Conservation (phyloP, 2,113 vertebrate species). For the Phrynosoma platyrhinos region DNA sequence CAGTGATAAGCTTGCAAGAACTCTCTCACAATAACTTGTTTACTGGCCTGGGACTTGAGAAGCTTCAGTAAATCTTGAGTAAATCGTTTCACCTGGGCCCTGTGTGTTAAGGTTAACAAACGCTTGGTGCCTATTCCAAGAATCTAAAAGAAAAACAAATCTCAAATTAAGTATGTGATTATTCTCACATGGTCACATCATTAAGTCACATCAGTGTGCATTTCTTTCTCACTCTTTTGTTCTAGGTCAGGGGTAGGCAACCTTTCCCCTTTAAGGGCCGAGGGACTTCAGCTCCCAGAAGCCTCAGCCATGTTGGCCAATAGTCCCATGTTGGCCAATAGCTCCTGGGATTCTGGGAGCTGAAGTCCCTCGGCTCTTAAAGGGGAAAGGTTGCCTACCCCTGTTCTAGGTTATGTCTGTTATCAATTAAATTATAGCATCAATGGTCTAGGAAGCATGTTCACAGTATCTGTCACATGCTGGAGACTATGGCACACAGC, state of each 20-base stretch:
- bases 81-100: slow-evolving; percentile 97
- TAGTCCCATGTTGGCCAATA: too few relatives aligned
- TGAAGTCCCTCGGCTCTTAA: too few relatives aligned
- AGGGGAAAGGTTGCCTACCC: too few relatives aligned
- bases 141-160: slow-evolving; percentile 81
- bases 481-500: neutral
- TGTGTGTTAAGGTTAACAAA: slow-evolving; percentile 92
- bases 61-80: slow-evolving; percentile 96
- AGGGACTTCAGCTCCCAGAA: too few relatives aligned
- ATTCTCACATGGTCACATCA: neutral
- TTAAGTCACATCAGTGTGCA: neutral
- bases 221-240: neutral
- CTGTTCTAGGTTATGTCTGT: neutral
- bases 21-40: slow-evolving; percentile 91
- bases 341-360: too few relatives aligned
- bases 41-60: slow-evolving; percentile 98
- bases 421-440: neutral
- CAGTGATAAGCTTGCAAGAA: slow-evolving; percentile 98
- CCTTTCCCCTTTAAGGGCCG: too few relatives aligned
- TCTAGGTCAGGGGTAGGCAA: too few relatives aligned
- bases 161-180: accelerated
- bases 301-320: too few relatives aligned
- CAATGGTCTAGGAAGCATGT: too few relatives aligned
- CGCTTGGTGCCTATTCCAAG: slow-evolving; percentile 95
- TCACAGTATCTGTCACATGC: neutral